phyloP scores from a whole-genome alignment of 2,888 invertebrate species.

The Griposia aprilina region DNA sequence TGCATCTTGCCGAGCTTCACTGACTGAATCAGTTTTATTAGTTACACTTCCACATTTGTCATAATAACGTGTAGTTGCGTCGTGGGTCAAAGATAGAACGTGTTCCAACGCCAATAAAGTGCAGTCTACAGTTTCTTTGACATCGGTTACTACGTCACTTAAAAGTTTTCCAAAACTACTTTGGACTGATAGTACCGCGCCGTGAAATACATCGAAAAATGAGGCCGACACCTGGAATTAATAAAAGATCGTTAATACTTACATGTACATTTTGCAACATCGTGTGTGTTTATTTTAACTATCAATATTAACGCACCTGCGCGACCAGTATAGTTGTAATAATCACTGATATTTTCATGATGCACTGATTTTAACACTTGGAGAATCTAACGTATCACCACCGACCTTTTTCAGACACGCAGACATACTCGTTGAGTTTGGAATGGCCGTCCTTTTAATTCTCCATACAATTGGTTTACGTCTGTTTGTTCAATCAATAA shows the following conservation, averaged over 20 bases:
- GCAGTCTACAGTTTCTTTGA: slow-evolving; percentile 83
- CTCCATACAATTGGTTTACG: slow-evolving; percentile 65
- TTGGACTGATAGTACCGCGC: slow-evolving; percentile 77
- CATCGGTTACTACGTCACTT: slow-evolving; percentile 80
- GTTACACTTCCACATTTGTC: slow-evolving; percentile 62
- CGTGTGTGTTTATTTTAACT: slow-evolving; percentile 10
- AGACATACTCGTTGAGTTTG: slow-evolving; percentile 57
- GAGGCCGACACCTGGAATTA: slow-evolving; percentile 81
- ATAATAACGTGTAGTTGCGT: slow-evolving; percentile 63
- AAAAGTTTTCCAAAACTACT: slow-evolving; percentile 80
- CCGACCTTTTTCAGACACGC: slow-evolving; percentile 55
- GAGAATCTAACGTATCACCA: slow-evolving; percentile 58
- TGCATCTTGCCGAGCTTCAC: slow-evolving; percentile 22
- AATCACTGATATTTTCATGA: slow-evolving; percentile 70
- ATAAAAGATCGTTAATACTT: slow-evolving; percentile 46
- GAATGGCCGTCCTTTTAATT: slow-evolving; percentile 52
- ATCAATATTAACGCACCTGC: slow-evolving; percentile 70
- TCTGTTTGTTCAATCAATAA: slow-evolving; percentile 71
- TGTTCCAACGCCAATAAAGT: slow-evolving; percentile 82
- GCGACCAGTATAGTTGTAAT: slow-evolving; percentile 68
- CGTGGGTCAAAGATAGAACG: slow-evolving; percentile 69
- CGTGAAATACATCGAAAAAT: slow-evolving; percentile 77
- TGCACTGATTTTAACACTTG: slow-evolving; percentile 60
- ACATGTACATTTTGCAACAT: slow-evolving; percentile 31
- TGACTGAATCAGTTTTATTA: slow-evolving; percentile 38